These are phyloP conservation scores for Pseudorhiza aurosa DNA, from an alignment of 30 jellyfish, hydroid and myxozoan genomes.

Conservation along the genomic window DNA sequence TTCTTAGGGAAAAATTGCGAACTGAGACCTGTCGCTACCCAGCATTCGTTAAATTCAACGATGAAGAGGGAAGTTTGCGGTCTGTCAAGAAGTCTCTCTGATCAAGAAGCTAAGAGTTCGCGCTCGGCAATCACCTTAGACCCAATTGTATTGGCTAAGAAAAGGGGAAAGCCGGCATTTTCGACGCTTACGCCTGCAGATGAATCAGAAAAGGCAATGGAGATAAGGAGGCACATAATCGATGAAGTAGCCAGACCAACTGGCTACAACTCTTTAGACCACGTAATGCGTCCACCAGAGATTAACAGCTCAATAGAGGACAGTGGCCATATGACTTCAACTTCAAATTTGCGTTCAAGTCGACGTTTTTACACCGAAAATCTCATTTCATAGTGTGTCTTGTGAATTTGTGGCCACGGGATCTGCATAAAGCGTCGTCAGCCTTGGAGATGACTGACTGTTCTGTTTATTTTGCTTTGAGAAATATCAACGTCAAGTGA, in stretches of 20 bases:
- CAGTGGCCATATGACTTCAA: neutral
- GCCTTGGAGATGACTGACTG: too few species aligned
- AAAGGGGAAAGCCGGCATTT: neutral
- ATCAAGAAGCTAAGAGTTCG: neutral
- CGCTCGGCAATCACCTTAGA: neutral
- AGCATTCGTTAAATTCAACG: neutral
- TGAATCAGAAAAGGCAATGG: neutral
- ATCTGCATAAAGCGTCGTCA: neutral
- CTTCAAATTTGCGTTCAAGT: neutral
- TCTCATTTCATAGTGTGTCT: conserved; percentile 2
- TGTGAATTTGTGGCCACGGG: neutral
- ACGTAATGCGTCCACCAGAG: conserved; percentile 1
- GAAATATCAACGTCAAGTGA: too few species aligned
- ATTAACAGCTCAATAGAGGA: neutral
- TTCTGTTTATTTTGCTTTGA: too few species aligned
- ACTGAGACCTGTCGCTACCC: neutral
- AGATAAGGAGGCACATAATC: neutral
- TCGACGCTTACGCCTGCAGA: conserved; percentile 22
- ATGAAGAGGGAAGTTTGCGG: neutral
- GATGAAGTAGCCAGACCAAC: neutral
- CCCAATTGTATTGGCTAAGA: neutral
- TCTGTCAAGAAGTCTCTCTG: conserved; percentile 34
- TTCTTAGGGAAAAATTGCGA: neutral
- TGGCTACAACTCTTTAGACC: conserved; percentile 8
- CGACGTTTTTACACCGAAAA: conserved; percentile 4